phyloP scores from a whole-genome alignment of 2,888 invertebrate species.

The Timandra comae region DNA sequence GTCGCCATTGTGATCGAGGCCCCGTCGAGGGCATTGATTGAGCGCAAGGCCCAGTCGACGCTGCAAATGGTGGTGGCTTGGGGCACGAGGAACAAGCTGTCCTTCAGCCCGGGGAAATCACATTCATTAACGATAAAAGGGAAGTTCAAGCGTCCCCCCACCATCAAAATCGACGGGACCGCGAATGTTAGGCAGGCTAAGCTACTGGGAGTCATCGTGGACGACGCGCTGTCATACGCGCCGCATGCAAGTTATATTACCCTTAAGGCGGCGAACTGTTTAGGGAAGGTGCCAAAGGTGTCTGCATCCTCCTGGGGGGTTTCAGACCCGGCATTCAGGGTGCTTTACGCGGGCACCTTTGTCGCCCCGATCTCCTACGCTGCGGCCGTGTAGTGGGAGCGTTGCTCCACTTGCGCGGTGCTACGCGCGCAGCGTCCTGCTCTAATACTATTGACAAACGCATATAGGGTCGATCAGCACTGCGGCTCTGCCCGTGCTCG shows the following conservation, averaged over 20 bases:
- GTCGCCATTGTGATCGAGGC: constrained; percentile 6
- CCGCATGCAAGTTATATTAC: constrained; percentile 14
- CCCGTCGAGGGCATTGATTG: constrained; percentile 5
- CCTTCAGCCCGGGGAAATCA: constrained; percentile 21
- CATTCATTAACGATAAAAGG: constrained; percentile 14
- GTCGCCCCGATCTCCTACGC: constrained; percentile 9
- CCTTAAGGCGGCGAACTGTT: constrained; percentile 16
- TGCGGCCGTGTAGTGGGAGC: constrained; percentile 13
- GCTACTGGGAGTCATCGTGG: constrained; percentile 17
- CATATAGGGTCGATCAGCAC: not conserved
- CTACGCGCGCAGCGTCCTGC: no score
- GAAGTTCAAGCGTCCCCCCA: constrained; percentile 2
- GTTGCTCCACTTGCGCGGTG: constrained; percentile 9
- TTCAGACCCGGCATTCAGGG: not conserved
- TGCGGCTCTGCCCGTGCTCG: no score
- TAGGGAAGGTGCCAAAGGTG: no score
- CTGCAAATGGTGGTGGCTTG: constrained; percentile 8
- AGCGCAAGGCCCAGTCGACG: no score
- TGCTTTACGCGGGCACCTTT: constrained; percentile 2
- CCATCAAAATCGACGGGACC: not conserved
- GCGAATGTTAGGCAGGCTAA: constrained; percentile 2
- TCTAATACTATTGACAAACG: constrained; percentile 12
- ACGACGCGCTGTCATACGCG: no score
- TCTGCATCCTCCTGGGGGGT: constrained; percentile 26
- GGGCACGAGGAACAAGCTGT: constrained; percentile 15